Conservation (phyloP, 2,113 vertebrate genomes). For the Pachyramphus minor region DNA sequence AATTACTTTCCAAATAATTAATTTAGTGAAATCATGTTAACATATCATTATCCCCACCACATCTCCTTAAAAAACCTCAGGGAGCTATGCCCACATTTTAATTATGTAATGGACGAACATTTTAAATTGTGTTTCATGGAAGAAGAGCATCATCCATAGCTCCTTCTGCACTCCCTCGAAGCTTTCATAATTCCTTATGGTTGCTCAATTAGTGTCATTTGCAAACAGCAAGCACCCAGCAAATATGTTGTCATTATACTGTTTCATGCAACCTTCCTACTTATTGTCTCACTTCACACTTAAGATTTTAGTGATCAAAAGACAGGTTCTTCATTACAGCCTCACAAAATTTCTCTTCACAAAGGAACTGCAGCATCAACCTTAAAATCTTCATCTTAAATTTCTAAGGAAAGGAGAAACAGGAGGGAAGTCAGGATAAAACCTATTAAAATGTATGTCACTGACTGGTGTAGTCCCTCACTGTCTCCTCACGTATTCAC, state of each 20-base stretch:
- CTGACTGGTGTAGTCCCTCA: neutral
- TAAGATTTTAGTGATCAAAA: neutral
- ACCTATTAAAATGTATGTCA: neutral
- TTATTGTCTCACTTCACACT: constrained; percentile 1
- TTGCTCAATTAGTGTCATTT: neutral
- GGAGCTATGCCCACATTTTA: neutral
- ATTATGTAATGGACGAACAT: neutral
- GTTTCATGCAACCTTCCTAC: neutral
- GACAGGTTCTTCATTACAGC: neutral
- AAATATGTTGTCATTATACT: neutral
- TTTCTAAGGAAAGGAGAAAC: neutral
- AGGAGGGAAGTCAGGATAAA: neutral
- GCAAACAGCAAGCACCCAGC: neutral
- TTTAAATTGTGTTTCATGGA: neutral
- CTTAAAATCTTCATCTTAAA: neutral
- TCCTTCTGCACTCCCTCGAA: neutral
- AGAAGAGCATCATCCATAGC: neutral
- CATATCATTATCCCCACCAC: neutral
- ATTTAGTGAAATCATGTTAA: constrained; percentile 32
- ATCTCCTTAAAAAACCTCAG: neutral
- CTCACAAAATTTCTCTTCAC: neutral
- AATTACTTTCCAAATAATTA: constrained; percentile 12
- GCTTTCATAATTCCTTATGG: neutral
- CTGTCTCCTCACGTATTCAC: neutral
- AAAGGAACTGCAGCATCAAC: neutral